Evolutionary conservation across 2,888 invertebrate genomes (phyloP), one percentile per base, ranked within the genome.

Genomic region (Folsomia manolachei): DNA sequence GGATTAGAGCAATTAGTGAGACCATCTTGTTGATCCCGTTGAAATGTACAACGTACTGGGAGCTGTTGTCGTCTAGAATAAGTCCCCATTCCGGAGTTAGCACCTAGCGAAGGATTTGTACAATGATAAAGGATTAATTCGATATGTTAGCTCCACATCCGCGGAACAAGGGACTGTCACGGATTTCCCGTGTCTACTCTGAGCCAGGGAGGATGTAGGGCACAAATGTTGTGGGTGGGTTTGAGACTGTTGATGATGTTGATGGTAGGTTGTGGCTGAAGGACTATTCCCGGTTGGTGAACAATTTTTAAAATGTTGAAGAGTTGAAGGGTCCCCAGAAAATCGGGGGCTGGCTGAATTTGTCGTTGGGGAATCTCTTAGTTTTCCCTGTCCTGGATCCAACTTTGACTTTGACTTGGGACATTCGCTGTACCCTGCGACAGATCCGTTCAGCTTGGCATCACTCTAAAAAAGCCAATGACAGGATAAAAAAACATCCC

Each of bases 401-500:
- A 66, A 23, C 52, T 66, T 39, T 9, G 65, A 27, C 18, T 39
- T 39, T 23, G 51, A n/a, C 25, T 73, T 75, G 23, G 75, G 74
- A 65, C 75, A 75, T 62, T 78, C 78, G 26, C 68, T 78, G 75
- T 78, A 78, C 26, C 78, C 78, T 18, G 75, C 75, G 19, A 74
- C 78, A n/a, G 75, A 75, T 27, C 78, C 78, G 66, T 78, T 78
- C 70, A 78, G 72, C 72, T 78, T 78, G 52, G 71, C 75, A 66
- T 78, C 78, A 70, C 71, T 78, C 78, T 78, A 72, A 66, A 52
- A 60, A 65, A 64, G 64, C 24, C 25, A 24, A 52, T 61, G 62
- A 69, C 62, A 62, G 70, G 70, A 23, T 39, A 62, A 69, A n/a
- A n/a, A 63, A 69, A 62, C 39, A 52, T 61, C 61, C 63, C 63